A percentile compares a stretch with the other conserved stretches of the same genome.
phyloP scores from a whole-genome alignment of 35 echinoderm and acorn worm species.

The Heliocidaris erythrogramma region DNA sequence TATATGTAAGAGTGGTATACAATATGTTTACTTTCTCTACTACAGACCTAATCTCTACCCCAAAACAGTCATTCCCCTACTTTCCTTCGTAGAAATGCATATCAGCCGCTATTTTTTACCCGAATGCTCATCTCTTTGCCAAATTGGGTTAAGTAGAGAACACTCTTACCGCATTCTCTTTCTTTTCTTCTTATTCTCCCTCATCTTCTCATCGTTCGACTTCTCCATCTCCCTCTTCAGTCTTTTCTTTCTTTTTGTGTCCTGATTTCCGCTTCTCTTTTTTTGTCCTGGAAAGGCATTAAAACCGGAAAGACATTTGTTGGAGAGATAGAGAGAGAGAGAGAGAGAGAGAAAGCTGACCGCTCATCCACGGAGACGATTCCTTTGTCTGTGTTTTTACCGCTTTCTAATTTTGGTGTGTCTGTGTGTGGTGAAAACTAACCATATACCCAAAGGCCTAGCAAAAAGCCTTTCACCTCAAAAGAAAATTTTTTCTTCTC shows the following conservation, averaged over 20 bases:
- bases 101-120: neutral
- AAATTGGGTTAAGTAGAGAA: neutral
- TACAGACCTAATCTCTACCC: neutral
- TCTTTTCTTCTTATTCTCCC: too few species aligned
- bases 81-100: neutral
- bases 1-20: too few species aligned
- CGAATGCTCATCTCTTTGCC: neutral
- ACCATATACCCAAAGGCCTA: neutral
- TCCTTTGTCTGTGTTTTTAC: neutral
- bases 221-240: neutral
- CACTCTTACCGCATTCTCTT: neutral
- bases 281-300: neutral
- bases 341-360: neutral
- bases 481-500: neutral
- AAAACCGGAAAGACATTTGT: neutral
- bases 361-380: neutral
- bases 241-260: neutral
- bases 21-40: too few species aligned
- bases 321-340: neutral
- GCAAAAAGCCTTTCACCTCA: neutral
- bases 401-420: neutral
- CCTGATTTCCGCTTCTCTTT: neutral
- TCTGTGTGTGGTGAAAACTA: neutral
- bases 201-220: neutral
- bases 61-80: neutral